Evolutionary conservation across 2,888 invertebrate genomes (phyloP), one percentile per base, ranked within the genome.

Genomic region (Colostygia pectinataria): DNA sequence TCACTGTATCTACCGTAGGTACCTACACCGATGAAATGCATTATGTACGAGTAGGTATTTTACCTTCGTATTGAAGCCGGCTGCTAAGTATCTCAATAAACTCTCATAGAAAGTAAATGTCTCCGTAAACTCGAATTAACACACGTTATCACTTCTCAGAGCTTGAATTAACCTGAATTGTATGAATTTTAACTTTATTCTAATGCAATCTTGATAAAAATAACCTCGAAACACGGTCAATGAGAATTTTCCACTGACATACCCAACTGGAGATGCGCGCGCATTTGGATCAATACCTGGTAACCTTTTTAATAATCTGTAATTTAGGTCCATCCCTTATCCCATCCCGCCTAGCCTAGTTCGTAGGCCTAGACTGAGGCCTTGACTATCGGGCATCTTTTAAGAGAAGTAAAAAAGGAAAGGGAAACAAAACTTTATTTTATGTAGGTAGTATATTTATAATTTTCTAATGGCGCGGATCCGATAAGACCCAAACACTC

Each of bases 261-360:
- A 77, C 64, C 8, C 59, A 65, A 39, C 59, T 63, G 28, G 13
- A 23, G 24, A 31, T 86, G 88, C 88, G 88, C 88, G 87, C 88
- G 88, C 88, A 87, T 7, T 24, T 8, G 43, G 71, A 81, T 87
- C 86, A 71, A 84, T 87, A 75, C n/a, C n/a, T n/a, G n/a, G n/a
- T n/a, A n/a, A n/a, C n/a, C n/a, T n/a, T n/a, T n/a, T n/a, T n/a
- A n/a, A n/a, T 31, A 31, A 9, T 9, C 7, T 31, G 31, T 23
- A 37, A 12, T 33, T n/a, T 39, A 47, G 44, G 37, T 56, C 12
- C 34, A n/a, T n/a, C n/a, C n/a, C n/a, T n/a, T n/a, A n/a, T n/a
- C n/a, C n/a, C n/a, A n/a, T n/a, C n/a, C n/a, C n/a, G n/a, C n/a
- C n/a, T n/a, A n/a, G n/a, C n/a, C 15, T 15, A 15, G 15, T 15